These are phyloP conservation scores for Tachycineta bicolor DNA, from an alignment of 2,113 vertebrate genomes.

Conservation along the genomic window DNA sequence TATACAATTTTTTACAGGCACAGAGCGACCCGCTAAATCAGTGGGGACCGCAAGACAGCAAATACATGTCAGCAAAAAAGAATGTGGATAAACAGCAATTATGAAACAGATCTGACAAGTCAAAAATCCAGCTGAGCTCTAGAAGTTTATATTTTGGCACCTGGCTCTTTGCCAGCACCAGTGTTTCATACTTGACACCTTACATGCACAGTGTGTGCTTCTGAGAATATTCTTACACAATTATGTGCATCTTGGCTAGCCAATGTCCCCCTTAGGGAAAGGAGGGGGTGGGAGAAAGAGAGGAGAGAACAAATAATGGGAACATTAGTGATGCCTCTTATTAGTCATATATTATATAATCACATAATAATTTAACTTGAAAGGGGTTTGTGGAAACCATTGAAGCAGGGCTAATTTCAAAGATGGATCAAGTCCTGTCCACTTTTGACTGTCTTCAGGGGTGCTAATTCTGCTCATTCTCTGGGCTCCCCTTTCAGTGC, in stretches of 20 bases:
- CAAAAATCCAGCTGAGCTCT: conserved; percentile 40
- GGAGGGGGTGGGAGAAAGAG: conserved; percentile 2
- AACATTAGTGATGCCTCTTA: conserved; percentile 19
- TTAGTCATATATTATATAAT: conserved; percentile 51
- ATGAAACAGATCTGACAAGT: conserved; percentile 44
- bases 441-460: neutral
- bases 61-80: conserved; percentile 51
- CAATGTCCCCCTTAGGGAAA: conserved; percentile 21
- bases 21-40: neutral
- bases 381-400: neutral
- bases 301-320: neutral
- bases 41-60: neutral
- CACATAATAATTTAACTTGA: conserved; percentile 20
- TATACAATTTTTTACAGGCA: conserved; percentile 16
- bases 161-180: conserved; percentile 15
- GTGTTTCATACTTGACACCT: conserved; percentile 52
- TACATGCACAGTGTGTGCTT: conserved; percentile 30
- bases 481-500: neutral
- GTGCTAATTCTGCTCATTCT: neutral
- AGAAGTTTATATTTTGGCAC: conserved; percentile 54
- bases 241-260: neutral
- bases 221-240: conserved; percentile 12
- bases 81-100: conserved; percentile 66
- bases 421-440: neutral
- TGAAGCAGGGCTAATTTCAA: neutral